These are phyloP conservation scores for Cryptoblepharus egeriae DNA, from an alignment of 2,797 vertebrate genomes.

Conservation along the genomic window DNA sequence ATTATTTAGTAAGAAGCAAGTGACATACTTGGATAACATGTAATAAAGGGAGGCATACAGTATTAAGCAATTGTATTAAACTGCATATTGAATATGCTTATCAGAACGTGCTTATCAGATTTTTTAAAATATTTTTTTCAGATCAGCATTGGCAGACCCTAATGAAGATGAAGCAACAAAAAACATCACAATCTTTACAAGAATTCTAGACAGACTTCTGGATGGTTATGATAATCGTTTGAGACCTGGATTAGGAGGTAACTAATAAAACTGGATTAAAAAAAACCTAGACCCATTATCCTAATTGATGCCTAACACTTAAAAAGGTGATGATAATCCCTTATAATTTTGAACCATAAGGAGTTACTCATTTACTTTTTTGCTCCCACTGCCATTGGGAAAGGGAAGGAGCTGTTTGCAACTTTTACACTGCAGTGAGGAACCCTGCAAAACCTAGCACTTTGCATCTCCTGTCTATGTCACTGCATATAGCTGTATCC, in stretches of 20 bases:
- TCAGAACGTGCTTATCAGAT: slow-evolving; percentile 49
- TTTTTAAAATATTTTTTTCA: slow-evolving; percentile 77
- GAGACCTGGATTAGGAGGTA: slow-evolving; percentile 96
- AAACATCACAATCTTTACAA: slow-evolving; percentile 97
- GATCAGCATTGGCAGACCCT: slow-evolving; percentile 86
- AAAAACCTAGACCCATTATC: background rate
- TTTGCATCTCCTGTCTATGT: too few relatives aligned
- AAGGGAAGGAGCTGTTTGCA: too few relatives aligned
- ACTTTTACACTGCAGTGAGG: too few relatives aligned
- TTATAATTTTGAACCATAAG: background rate
- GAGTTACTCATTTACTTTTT: too few relatives aligned
- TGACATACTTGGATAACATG: background rate
- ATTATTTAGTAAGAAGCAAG: background rate
- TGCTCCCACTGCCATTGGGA: too few relatives aligned
- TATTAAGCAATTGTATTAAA: slow-evolving; percentile 17
- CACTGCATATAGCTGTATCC: background rate
- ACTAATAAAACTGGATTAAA: slow-evolving; percentile 62
- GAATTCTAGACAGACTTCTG: slow-evolving; percentile 96
- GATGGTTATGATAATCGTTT: slow-evolving; percentile 99
- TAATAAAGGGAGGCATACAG: slow-evolving; percentile 14
- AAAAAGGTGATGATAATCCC: background rate
- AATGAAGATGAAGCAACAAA: slow-evolving; percentile 93
- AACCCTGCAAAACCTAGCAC: too few relatives aligned
- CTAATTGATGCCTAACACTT: slow-evolving; percentile 34
- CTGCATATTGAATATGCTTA: slow-evolving; percentile 35